phyloP scores from a whole-genome alignment of 2,797 vertebrate species.

The Betta splendens region DNA sequence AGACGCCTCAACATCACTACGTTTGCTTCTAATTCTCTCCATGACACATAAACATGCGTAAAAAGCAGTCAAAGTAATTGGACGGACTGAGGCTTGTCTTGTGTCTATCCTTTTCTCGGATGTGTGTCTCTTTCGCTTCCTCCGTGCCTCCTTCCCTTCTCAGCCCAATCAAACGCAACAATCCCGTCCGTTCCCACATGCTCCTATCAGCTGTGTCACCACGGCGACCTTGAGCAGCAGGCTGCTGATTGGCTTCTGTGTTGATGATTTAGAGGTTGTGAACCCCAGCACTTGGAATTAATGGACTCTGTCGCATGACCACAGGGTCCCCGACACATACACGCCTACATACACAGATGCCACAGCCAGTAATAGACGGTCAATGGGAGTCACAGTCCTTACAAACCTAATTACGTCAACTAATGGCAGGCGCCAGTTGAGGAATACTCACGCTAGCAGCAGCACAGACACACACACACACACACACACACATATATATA shows the following conservation, averaged over 20 bases:
- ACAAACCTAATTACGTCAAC: slow-evolving; percentile 73
- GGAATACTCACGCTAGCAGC: slow-evolving; percentile 29
- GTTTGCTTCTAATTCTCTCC: slow-evolving; percentile 9
- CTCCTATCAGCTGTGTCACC: slow-evolving; percentile 52
- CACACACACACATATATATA: not conserved
- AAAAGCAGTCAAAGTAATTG: slow-evolving; percentile 27
- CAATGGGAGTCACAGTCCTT: slow-evolving; percentile 63
- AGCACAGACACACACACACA: slow-evolving; percentile 5
- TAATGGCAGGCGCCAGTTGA: slow-evolving; percentile 44
- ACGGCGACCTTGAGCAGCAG: slow-evolving; percentile 53
- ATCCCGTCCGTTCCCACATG: slow-evolving; percentile 41
- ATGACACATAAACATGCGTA: slow-evolving; percentile 26
- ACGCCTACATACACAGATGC: slow-evolving; percentile 49
- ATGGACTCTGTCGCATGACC: slow-evolving; percentile 63
- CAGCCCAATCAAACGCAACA: slow-evolving; percentile 24
- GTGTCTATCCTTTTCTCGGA: not conserved
- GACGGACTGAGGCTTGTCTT: slow-evolving; percentile 2
- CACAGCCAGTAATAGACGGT: slow-evolving; percentile 57
- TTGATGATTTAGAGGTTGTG: slow-evolving; percentile 67
- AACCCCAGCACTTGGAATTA: slow-evolving; percentile 66
- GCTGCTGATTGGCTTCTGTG: slow-evolving; percentile 73
- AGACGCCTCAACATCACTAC: too few relatives aligned
- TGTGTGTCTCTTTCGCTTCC: not conserved
- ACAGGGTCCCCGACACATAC: slow-evolving; percentile 37
- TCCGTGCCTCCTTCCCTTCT: slow-evolving; percentile 1